Conservation (phyloP, 2,888 invertebrate species). For the Campoplex capitator region DNA sequence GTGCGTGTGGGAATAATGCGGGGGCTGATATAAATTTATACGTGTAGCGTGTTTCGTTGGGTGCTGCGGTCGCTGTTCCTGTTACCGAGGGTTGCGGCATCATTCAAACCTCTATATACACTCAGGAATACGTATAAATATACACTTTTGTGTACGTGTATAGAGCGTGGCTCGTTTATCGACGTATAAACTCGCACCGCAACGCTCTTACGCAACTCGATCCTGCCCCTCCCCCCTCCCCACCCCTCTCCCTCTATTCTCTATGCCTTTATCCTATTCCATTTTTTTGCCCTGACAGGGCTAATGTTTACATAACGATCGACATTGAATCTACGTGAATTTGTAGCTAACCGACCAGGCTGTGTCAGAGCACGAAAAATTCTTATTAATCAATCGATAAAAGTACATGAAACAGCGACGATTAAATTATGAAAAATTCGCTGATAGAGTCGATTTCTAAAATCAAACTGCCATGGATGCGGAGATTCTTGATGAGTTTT, state of each 20-base stretch:
- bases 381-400: neutral
- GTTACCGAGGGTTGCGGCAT: constrained; percentile 56
- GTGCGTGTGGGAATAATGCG: constrained; percentile 42
- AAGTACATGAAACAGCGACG: neutral
- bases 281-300: constrained; percentile 13
- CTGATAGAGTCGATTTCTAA: too few species aligned
- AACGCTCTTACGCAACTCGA: constrained; percentile 63
- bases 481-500: too few species aligned
- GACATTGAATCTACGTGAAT: constrained; percentile 24
- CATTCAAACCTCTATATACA: constrained; percentile 29
- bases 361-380: neutral
- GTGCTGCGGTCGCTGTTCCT: constrained; percentile 30
- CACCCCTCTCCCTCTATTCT: neutral
- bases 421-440: neutral
- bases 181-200: constrained; percentile 64
- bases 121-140: neutral
- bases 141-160: neutral
- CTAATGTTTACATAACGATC: constrained; percentile 42
- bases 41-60: neutral
- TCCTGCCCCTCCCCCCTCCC: neutral
- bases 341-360: neutral
- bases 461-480: too few species aligned
- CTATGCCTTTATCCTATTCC: constrained; percentile 7
- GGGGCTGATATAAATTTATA: constrained; percentile 30
- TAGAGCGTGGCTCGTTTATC: constrained; percentile 57